Conservation (phyloP, 1,140 invertebrate genomes). For the Drosophila sp. region DNA sequence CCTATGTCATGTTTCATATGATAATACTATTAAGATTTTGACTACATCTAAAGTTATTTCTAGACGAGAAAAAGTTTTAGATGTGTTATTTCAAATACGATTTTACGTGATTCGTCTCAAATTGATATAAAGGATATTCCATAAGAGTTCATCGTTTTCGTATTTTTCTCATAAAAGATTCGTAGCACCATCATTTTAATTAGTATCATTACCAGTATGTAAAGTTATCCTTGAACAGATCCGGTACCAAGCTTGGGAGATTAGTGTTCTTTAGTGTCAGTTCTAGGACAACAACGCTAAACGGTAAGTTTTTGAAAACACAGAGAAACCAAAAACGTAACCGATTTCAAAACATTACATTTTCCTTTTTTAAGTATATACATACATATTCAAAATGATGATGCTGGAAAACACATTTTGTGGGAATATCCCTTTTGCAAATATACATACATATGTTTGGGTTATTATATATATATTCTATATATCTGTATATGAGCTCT, state of each 20-base stretch:
- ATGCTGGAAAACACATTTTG: conserved; percentile 11
- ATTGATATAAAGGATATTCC: conserved; percentile 22
- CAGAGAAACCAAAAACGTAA: not conserved
- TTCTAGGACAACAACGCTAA: conserved; percentile 3
- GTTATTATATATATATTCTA: conserved; percentile 8
- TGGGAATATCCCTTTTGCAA: conserved; percentile 7
- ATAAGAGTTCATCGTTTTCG: conserved; percentile 1
- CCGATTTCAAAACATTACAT: conserved; percentile 1
- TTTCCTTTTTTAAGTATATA: not conserved
- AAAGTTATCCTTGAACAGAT: conserved; percentile 1
- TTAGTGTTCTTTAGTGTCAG: not conserved
- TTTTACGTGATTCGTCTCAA: conserved; percentile 21
- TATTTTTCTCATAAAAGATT: conserved; percentile 9
- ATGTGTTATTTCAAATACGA: conserved; percentile 27
- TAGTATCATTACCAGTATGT: conserved; percentile 6
- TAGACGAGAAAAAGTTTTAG: conserved; percentile 47
- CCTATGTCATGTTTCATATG: conserved; percentile 35
- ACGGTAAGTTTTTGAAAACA: not conserved
- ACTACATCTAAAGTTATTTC: conserved; percentile 50
- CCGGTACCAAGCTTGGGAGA: not conserved
- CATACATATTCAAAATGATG: conserved; percentile 12
- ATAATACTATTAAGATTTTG: conserved; percentile 50
- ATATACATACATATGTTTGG: conserved; percentile 1
- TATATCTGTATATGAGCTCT: conserved; percentile 1
- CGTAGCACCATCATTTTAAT: conserved; percentile 12